Percentiles rank a stretch among this genome's conserved stretches.
Evolutionary conservation across 2,888 invertebrate species (phyloP).

Genomic region (Glaucopsyche alexis): DNA sequence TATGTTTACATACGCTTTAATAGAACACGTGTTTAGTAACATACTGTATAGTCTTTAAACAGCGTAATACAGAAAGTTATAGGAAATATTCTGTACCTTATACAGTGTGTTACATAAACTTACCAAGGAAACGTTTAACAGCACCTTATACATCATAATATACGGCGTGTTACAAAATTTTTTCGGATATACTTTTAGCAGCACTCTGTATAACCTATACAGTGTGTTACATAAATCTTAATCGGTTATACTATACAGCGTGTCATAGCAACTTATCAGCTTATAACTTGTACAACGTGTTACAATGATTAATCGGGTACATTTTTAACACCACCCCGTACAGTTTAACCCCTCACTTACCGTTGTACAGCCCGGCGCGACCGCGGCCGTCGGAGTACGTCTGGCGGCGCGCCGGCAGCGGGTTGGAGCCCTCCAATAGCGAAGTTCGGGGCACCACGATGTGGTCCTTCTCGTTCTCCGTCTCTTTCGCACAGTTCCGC

Average conservation of each 20-base stretch:
- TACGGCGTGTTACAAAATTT: background rate
- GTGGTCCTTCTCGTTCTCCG: slow-evolving; percentile 73
- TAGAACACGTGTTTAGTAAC: no score
- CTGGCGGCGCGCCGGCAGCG: slow-evolving; percentile 83
- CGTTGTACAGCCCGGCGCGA: slow-evolving; percentile 59
- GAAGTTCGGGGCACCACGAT: slow-evolving; percentile 84
- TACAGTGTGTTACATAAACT: no score
- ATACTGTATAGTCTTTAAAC: no score
- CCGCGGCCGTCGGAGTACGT: slow-evolving; percentile 75
- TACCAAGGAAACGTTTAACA: no score
- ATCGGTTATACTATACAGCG: no score
- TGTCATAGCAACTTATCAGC: no score
- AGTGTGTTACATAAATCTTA: no score
- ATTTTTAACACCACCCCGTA: background rate
- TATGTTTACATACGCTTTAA: no score
- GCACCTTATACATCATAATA: background rate
- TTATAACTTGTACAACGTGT: background rate
- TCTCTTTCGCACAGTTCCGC: slow-evolving; percentile 81
- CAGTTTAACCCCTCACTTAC: slow-evolving; percentile 51
- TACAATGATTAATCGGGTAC: background rate
- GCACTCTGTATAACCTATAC: background rate
- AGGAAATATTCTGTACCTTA: no score
- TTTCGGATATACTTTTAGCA: background rate
- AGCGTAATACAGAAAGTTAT: no score
- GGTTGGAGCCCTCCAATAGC: slow-evolving; percentile 75